Evolutionary conservation across 1,140 invertebrate genomes (phyloP).

Genomic region (Bombus vancouverensis): DNA sequence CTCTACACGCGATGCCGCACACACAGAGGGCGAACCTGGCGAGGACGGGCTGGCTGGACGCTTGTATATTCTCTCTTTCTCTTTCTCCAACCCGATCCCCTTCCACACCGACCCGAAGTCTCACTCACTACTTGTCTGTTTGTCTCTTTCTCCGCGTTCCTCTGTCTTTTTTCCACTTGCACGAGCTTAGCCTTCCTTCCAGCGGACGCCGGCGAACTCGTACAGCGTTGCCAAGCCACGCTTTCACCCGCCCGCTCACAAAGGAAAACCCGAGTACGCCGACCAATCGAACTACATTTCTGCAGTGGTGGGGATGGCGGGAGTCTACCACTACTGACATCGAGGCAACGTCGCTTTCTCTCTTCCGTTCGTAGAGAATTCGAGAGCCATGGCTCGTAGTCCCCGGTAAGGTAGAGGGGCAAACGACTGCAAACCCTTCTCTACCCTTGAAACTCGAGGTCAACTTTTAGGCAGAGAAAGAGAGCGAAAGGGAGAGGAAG

Average conservation of each 20-base stretch:
- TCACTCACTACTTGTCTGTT: slow-evolving; percentile 46
- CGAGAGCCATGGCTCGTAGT: slow-evolving; percentile 65
- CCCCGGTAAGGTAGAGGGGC: slow-evolving; percentile 61
- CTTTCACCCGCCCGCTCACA: slow-evolving; percentile 80
- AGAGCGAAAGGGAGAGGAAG: slow-evolving; percentile 58
- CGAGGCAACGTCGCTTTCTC: slow-evolving; percentile 74
- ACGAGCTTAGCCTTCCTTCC: slow-evolving; percentile 68
- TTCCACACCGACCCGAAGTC: slow-evolving; percentile 33
- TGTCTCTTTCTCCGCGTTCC: slow-evolving; percentile 44
- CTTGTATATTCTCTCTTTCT: slow-evolving; percentile 52
- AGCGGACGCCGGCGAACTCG: slow-evolving; percentile 66
- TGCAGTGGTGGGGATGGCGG: slow-evolving; percentile 74
- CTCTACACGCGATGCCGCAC: slow-evolving; percentile 63
- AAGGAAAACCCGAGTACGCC: slow-evolving; percentile 75
- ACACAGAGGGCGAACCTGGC: slow-evolving; percentile 63
- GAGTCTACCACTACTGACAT: slow-evolving; percentile 66
- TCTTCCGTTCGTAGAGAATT: slow-evolving; percentile 70
- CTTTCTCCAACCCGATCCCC: slow-evolving; percentile 45
- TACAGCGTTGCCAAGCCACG: slow-evolving; percentile 75
- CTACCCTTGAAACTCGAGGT: slow-evolving; percentile 83
- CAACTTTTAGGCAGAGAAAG: slow-evolving; percentile 80
- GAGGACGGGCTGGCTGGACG: slow-evolving; percentile 59
- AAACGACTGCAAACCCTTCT: slow-evolving; percentile 72
- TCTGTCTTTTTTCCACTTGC: slow-evolving; percentile 45
- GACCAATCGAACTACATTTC: slow-evolving; percentile 71